These are phyloP conservation scores for Eupeodes luniger DNA, from an alignment of 2,888 invertebrate genomes.

Conservation along the genomic window DNA sequence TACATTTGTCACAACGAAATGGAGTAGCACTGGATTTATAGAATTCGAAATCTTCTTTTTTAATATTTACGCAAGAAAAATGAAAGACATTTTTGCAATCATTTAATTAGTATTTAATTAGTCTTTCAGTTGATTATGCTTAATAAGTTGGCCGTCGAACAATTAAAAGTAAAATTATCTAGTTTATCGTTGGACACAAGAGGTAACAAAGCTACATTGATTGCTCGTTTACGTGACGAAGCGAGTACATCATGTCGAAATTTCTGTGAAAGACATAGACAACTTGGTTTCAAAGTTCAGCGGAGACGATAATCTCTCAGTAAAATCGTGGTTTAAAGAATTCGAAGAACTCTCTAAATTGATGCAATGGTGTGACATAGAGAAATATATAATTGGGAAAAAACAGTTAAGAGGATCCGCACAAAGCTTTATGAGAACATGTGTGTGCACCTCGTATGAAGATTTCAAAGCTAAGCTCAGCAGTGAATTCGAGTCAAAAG, in stretches of 20 bases:
- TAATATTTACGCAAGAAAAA: no score
- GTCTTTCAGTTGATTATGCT: not conserved
- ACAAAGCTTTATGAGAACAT: not conserved
- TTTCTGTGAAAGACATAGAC: constrained; percentile 19
- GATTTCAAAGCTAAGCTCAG: not conserved
- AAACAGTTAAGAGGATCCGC: constrained; percentile 15
- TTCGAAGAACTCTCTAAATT: not conserved
- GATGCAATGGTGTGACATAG: constrained; percentile 14
- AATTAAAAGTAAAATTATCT: not conserved
- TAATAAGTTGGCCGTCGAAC: not conserved
- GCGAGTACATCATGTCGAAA: not conserved
- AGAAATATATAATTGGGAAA: constrained; percentile 1
- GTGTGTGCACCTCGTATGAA: not conserved
- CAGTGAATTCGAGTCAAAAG: not conserved
- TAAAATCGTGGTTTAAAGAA: not conserved
- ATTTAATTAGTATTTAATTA: no score
- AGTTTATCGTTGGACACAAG: not conserved
- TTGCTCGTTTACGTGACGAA: not conserved
- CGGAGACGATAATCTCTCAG: constrained; percentile 8
- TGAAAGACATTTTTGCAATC: no score
- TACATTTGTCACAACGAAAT: no score
- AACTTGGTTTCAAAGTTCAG: constrained; percentile 20
- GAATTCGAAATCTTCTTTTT: no score
- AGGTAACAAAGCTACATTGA: not conserved
- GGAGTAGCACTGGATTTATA: no score